These are phyloP conservation scores for Choristoneura fumiferana DNA, from an alignment of 1,140 invertebrate genomes.

Conservation along the genomic window DNA sequence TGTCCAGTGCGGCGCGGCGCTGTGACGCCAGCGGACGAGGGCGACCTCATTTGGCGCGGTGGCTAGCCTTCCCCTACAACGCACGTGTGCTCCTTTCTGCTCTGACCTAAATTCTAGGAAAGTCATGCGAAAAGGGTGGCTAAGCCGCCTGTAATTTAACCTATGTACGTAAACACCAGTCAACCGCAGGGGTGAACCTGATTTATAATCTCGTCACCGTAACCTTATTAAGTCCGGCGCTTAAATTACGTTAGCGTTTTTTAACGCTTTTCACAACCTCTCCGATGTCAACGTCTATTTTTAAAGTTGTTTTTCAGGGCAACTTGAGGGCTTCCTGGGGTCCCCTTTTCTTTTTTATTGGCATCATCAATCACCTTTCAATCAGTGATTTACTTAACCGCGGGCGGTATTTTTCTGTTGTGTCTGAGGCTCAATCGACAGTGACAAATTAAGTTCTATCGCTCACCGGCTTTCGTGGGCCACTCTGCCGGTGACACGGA, in stretches of 20 bases:
- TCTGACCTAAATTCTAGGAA: slow-evolving; percentile 44
- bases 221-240: slow-evolving; percentile 7
- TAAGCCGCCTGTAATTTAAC: slow-evolving; percentile 11
- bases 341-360: slow-evolving; percentile 22
- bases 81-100: slow-evolving; percentile 30
- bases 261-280: neutral
- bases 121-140: slow-evolving; percentile 30
- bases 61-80: slow-evolving; percentile 34
- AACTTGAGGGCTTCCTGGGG: slow-evolving; percentile 10
- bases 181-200: slow-evolving; percentile 17
- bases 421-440: slow-evolving; percentile 26
- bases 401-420: slow-evolving; percentile 25
- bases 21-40: slow-evolving; percentile 26
- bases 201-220: slow-evolving; percentile 20
- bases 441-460: slow-evolving; percentile 31
- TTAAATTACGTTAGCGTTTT: no score
- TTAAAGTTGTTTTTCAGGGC: neutral
- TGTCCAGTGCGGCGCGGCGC: slow-evolving; percentile 24
- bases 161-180: neutral
- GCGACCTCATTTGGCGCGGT: slow-evolving; percentile 40
- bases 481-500: slow-evolving; percentile 5
- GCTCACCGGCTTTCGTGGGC: slow-evolving; percentile 18
- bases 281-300: slow-evolving; percentile 10
- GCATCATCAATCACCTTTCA: slow-evolving; percentile 32
- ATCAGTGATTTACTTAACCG: slow-evolving; percentile 31